phyloP scores from a whole-genome alignment of 2,888 invertebrate genomes.

The Phyllotreta cruciferae region DNA sequence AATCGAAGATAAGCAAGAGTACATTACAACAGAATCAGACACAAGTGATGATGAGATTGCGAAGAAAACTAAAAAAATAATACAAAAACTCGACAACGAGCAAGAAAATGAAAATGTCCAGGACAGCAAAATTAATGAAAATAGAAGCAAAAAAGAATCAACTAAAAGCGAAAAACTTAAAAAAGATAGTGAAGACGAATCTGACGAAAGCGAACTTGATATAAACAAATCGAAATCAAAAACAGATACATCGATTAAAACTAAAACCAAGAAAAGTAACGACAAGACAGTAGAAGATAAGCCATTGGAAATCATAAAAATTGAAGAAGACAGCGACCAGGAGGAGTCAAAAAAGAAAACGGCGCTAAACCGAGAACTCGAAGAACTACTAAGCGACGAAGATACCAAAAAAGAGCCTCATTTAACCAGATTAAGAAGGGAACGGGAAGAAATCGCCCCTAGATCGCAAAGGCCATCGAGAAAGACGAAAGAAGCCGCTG shows the following conservation, averaged over 20 bases:
- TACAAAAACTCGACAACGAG: constrained; percentile 15
- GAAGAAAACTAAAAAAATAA: constrained; percentile 18
- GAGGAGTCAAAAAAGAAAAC: background rate
- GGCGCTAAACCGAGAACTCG: background rate
- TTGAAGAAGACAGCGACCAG: background rate
- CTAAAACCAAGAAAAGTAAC: constrained; percentile 1
- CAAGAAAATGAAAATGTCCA: background rate
- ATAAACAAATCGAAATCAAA: constrained; percentile 22
- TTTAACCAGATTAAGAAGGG: constrained; percentile 5
- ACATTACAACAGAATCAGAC: background rate
- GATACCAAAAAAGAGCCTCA: constrained; percentile 11
- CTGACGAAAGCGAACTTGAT: background rate
- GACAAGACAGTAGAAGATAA: background rate
- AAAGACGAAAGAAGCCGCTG: constrained; percentile 78
- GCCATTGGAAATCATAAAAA: background rate
- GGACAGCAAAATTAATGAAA: background rate
- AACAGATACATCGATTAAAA: constrained; percentile 9
- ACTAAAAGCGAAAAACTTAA: constrained; percentile 14
- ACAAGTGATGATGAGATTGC: constrained; percentile 10
- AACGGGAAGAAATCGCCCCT: constrained; percentile 18
- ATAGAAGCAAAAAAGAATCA: background rate
- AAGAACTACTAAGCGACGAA: constrained; percentile 6
- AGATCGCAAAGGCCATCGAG: constrained; percentile 64
- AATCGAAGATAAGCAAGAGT: background rate
- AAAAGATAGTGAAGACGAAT: constrained; percentile 17